A percentile compares a stretch with the other conserved stretches of the same genome.
phyloP scores from a whole-genome alignment of 1,140 invertebrate genomes.

The Himalopsyche phryganea region DNA sequence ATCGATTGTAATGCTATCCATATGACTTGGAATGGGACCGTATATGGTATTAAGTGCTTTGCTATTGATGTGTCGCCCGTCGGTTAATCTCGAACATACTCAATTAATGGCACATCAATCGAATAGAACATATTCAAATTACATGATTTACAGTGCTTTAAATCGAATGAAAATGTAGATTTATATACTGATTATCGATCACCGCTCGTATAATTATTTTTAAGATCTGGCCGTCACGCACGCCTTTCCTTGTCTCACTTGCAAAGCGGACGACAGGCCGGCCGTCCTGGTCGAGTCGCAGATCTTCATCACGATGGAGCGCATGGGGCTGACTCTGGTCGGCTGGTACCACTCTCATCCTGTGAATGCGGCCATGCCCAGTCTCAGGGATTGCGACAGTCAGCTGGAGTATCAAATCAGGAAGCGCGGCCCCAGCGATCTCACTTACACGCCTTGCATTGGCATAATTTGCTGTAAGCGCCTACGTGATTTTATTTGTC shows the following conservation, averaged over 20 bases:
- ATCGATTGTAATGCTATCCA: neutral
- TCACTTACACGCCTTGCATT: constrained; percentile 87
- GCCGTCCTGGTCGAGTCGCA: constrained; percentile 72
- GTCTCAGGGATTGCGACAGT: constrained; percentile 83
- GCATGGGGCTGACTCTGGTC: constrained; percentile 74
- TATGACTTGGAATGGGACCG: neutral
- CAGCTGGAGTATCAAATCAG: constrained; percentile 93
- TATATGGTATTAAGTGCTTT: too few species aligned
- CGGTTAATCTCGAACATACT: too few species aligned
- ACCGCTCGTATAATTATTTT: too few species aligned
- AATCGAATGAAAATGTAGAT: too few species aligned
- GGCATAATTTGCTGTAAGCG: constrained; percentile 86
- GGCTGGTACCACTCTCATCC: constrained; percentile 99
- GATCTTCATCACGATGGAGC: constrained; percentile 79
- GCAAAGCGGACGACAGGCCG: constrained; percentile 71
- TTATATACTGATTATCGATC: too few species aligned
- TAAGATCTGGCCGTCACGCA: constrained; percentile 81
- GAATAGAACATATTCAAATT: too few species aligned
- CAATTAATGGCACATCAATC: too few species aligned
- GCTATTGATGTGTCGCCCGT: too few species aligned
- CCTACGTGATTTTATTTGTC: too few species aligned
- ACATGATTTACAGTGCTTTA: too few species aligned
- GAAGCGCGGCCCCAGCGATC: constrained; percentile 86
- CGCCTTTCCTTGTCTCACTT: constrained; percentile 84
- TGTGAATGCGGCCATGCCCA: constrained; percentile 80